Percentiles rank a stretch among this genome's conserved stretches.
Evolutionary conservation across 1,140 invertebrate genomes (phyloP).

Genomic region (Aphelinus atriplicis): DNA sequence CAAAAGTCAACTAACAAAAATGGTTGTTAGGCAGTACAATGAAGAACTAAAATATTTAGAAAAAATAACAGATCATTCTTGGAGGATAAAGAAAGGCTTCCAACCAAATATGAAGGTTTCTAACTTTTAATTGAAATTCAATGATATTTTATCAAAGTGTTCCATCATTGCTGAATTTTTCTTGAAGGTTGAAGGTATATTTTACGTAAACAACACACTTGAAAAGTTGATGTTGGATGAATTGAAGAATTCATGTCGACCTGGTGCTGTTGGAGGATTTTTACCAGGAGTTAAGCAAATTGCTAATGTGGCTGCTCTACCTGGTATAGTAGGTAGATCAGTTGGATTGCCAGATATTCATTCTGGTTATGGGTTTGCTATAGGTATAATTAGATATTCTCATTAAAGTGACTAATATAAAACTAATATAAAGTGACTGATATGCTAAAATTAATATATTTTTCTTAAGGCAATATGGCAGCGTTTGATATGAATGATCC

Average conservation of each 20-base stretch:
- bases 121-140: conserved; percentile 10
- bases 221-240: conserved; percentile 99
- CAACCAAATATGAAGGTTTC: conserved; percentile 98
- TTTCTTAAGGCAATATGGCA: conserved; percentile 91
- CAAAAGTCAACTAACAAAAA: conserved; percentile 60
- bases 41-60: conserved; percentile 96
- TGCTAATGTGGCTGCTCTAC: conserved; percentile 98
- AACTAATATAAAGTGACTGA: conserved; percentile 7
- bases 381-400: conserved; percentile 70
- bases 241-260: conserved; percentile 87
- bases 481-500: conserved; percentile 97
- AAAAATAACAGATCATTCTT: conserved; percentile 84
- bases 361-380: conserved; percentile 99
- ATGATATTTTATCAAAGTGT: no score
- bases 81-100: conserved; percentile 98
- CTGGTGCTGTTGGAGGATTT: conserved; percentile 93
- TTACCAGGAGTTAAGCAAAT: conserved; percentile 99
- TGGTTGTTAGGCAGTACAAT: conserved; percentile 92
- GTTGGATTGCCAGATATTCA: conserved; percentile 97
- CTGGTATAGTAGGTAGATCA: conserved; percentile 93
- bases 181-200: conserved; percentile 92
- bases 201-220: conserved; percentile 94
- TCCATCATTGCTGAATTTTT: conserved; percentile 1
- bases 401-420: conserved; percentile 7
- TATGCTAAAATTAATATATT: background rate